Evolutionary conservation across 2,113 vertebrate genomes (phyloP).

Genomic region (Sinocyclocheilus anophthalmus): DNA sequence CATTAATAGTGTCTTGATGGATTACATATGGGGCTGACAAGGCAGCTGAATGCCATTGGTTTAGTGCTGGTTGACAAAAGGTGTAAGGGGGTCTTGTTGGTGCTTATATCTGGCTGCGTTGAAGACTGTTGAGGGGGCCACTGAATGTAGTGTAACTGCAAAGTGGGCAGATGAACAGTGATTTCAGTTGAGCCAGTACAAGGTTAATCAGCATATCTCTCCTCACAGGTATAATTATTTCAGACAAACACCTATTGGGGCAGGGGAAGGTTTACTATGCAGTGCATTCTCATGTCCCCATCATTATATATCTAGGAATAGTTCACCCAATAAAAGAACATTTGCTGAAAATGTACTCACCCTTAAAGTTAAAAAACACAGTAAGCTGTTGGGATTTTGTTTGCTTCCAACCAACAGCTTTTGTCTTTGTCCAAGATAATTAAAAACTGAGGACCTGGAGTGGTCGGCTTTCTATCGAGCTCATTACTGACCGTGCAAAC

Average conservation of each 20-base stretch:
- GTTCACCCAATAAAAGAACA: too few relatives aligned
- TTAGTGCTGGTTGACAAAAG: neutral
- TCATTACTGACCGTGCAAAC: too few relatives aligned
- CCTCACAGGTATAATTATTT: constrained; percentile 1
- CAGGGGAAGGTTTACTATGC: neutral
- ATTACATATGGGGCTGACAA: neutral
- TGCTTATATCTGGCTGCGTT: neutral
- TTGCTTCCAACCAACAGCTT: too few relatives aligned
- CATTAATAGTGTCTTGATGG: constrained; percentile 24
- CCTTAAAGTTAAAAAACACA: too few relatives aligned
- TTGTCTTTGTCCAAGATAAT: too few relatives aligned
- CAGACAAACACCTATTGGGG: neutral
- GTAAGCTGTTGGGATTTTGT: too few relatives aligned
- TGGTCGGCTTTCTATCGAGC: too few relatives aligned
- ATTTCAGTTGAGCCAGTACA: neutral
- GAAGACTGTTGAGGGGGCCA: neutral
- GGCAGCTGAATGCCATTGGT: neutral
- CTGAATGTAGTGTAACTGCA: neutral
- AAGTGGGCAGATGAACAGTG: neutral
- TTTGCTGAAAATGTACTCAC: too few relatives aligned
- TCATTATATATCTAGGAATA: too few relatives aligned
- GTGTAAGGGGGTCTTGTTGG: neutral
- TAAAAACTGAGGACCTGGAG: too few relatives aligned
- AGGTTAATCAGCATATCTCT: neutral
- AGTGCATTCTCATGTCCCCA: too few relatives aligned